A percentile compares a stretch with the other conserved stretches of the same genome.
These are phyloP conservation scores for Ramazzottius varieornatus DNA, from an alignment of 2,888 invertebrate species.

Conservation along the genomic window DNA sequence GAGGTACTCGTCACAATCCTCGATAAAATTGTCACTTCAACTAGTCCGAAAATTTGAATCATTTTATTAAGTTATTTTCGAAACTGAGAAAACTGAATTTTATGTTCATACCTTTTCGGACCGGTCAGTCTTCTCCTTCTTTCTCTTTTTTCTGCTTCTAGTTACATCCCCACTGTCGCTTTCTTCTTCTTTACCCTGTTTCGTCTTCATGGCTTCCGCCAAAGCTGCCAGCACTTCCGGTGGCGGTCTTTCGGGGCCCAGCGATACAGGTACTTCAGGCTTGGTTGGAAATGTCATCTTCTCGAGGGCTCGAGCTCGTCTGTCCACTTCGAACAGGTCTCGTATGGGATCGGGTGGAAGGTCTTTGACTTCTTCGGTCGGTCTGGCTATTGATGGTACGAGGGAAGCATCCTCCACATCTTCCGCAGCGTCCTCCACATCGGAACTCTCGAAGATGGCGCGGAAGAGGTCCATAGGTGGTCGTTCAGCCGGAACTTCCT, in stretches of 20 bases:
- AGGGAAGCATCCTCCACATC: constrained; percentile 12
- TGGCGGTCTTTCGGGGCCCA: background rate
- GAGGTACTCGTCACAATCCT: background rate
- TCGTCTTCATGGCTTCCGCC: background rate
- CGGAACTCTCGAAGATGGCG: constrained; percentile 58
- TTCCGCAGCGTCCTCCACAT: constrained; percentile 34
- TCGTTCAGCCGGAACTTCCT: constrained; percentile 16
- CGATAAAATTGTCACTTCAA: background rate
- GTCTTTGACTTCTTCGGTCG: no score
- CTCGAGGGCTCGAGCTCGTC: background rate
- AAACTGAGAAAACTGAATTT: background rate
- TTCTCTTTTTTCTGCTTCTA: background rate
- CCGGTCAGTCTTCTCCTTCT: background rate
- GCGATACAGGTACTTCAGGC: background rate
- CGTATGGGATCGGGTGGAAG: background rate
- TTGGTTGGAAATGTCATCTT: background rate
- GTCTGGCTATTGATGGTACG: background rate
- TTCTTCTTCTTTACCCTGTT: background rate
- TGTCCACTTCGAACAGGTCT: background rate
- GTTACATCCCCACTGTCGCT: background rate
- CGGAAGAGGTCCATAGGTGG: constrained; percentile 51
- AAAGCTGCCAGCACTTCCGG: background rate
- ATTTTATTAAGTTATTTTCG: background rate
- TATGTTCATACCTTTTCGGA: background rate
- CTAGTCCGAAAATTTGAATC: background rate